Evolutionary conservation across 2,888 invertebrate genomes (phyloP).

Genomic region (Drosophila kambysellisi): DNA sequence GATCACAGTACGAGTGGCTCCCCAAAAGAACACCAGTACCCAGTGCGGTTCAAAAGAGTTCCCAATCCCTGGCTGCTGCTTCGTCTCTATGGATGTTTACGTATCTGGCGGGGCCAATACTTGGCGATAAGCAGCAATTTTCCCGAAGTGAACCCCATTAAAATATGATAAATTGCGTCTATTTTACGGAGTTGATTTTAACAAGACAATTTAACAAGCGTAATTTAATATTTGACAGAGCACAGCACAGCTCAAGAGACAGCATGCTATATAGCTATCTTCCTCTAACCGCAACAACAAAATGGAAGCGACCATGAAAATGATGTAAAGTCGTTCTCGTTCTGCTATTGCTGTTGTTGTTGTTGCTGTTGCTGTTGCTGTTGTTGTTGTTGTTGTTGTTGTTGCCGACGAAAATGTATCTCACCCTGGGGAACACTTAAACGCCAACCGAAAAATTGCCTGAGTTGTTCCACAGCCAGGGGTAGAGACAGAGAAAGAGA

Average conservation of each 20-base stretch:
- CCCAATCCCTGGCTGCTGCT: slow-evolving; percentile 26
- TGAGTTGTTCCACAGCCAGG: slow-evolving; percentile 39
- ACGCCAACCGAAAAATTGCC: slow-evolving; percentile 80
- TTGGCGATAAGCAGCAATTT: slow-evolving; percentile 71
- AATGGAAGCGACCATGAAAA: slow-evolving; percentile 79
- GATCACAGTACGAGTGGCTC: slow-evolving; percentile 28
- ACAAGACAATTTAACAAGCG: slow-evolving; percentile 85
- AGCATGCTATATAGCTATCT: slow-evolving; percentile 25
- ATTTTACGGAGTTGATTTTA: slow-evolving; percentile 81
- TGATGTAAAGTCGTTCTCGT: slow-evolving; percentile 71
- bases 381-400: slow-evolving; percentile 37
- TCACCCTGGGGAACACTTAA: slow-evolving; percentile 84
- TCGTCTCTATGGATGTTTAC: slow-evolving; percentile 46
- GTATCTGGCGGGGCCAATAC: slow-evolving; percentile 39
- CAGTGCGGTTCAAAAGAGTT: slow-evolving; percentile 1
- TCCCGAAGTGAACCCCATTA: slow-evolving; percentile 78
- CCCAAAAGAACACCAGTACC: slow-evolving; percentile 12
- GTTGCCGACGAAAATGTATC: slow-evolving; percentile 81
- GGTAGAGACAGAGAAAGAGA: slow-evolving; percentile 6
- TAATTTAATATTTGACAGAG: slow-evolving; percentile 84
- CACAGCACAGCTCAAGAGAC: slow-evolving; percentile 33
- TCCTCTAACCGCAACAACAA: slow-evolving; percentile 72
- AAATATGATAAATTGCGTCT: slow-evolving; percentile 83
- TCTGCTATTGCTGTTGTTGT: slow-evolving; percentile 28
- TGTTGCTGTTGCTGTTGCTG: slow-evolving; percentile 45